These are phyloP conservation scores for Enoplosus armatus DNA, from an alignment of 2,797 vertebrate genomes.

Conservation along the genomic window DNA sequence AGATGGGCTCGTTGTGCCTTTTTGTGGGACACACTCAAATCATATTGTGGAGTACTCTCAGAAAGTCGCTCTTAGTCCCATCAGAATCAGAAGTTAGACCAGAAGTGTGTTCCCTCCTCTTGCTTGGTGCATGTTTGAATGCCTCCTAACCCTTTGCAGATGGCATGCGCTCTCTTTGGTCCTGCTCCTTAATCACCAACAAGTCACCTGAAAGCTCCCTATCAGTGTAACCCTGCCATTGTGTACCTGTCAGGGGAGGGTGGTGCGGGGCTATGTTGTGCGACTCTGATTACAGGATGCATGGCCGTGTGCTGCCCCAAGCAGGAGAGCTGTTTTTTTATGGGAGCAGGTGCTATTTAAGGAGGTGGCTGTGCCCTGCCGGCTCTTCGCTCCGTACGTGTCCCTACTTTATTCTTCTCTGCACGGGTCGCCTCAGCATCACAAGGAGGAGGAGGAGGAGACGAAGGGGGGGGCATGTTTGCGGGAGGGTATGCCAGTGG, in stretches of 20 bases:
- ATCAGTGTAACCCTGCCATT: slow-evolving; percentile 78
- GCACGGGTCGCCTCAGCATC: slow-evolving; percentile 66
- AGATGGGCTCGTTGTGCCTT: background rate
- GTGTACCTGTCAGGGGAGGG: slow-evolving; percentile 81
- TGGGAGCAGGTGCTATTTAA: slow-evolving; percentile 86
- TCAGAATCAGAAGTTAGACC: no score
- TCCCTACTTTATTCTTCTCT: slow-evolving; percentile 65
- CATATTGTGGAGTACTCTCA: slow-evolving; percentile 16
- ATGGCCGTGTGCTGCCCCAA: slow-evolving; percentile 79
- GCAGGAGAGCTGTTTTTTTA: slow-evolving; percentile 72
- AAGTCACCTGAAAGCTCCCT: slow-evolving; percentile 80
- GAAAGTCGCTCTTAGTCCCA: slow-evolving; percentile 13
- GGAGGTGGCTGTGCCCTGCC: slow-evolving; percentile 76
- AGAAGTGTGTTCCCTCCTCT: slow-evolving; percentile 35
- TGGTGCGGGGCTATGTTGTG: slow-evolving; percentile 66
- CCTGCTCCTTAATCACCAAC: slow-evolving; percentile 76
- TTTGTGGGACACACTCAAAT: slow-evolving; percentile 22
- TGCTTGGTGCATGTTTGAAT: slow-evolving; percentile 80
- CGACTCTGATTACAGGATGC: slow-evolving; percentile 88
- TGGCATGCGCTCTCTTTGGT: slow-evolving; percentile 72
- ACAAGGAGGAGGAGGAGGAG: slow-evolving; percentile 35
- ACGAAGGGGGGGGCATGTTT: slow-evolving; percentile 79
- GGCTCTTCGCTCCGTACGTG: slow-evolving; percentile 63
- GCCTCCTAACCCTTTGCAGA: slow-evolving; percentile 48
- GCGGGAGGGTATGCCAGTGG: slow-evolving; percentile 79